phyloP scores from a whole-genome alignment of 30 jellyfish, hydroid and myxozoan genomes.

The Hydra vulgaris region DNA sequence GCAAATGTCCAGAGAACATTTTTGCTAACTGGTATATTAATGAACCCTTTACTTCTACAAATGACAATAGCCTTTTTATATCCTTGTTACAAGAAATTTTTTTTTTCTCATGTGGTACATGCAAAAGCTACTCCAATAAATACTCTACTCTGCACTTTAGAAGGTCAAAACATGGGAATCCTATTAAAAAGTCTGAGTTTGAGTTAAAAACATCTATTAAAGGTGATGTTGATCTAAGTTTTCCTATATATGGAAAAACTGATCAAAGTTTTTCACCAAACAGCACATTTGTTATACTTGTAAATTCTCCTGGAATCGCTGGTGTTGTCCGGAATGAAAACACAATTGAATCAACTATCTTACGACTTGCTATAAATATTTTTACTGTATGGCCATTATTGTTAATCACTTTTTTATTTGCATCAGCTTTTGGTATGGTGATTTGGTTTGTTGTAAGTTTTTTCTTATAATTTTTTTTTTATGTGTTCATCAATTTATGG shows the following conservation, averaged over 20 bases:
- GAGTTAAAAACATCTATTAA: conserved; percentile 9
- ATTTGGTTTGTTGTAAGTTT: conserved; percentile 12
- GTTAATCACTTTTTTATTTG: conserved; percentile 3
- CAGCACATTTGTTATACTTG: not conserved
- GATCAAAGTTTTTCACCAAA: not conserved
- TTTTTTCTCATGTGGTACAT: conserved; percentile 14
- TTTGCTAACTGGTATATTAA: conserved; percentile 22
- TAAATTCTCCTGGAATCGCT: conserved; percentile 15
- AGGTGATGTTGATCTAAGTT: conserved; percentile 14
- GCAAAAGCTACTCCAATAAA: not conserved
- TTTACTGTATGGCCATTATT: conserved; percentile 20
- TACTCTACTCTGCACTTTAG: conserved; percentile 9
- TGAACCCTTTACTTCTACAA: conserved; percentile 9
- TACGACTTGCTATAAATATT: conserved; percentile 1
- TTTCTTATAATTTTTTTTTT: no score
- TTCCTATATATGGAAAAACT: conserved; percentile 25
- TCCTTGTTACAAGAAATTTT: conserved; percentile 6
- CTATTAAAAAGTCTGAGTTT: conserved; percentile 5
- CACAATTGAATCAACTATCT: not conserved
- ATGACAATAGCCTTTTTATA: conserved; percentile 7
- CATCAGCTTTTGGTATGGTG: conserved; percentile 4
- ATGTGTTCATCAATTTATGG: no score
- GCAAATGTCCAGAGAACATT: conserved; percentile 11
- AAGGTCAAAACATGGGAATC: conserved; percentile 4
- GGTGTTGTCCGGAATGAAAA: conserved; percentile 7